Conservation (phyloP, 2,888 invertebrate species). For the Folsomia manolachei region DNA sequence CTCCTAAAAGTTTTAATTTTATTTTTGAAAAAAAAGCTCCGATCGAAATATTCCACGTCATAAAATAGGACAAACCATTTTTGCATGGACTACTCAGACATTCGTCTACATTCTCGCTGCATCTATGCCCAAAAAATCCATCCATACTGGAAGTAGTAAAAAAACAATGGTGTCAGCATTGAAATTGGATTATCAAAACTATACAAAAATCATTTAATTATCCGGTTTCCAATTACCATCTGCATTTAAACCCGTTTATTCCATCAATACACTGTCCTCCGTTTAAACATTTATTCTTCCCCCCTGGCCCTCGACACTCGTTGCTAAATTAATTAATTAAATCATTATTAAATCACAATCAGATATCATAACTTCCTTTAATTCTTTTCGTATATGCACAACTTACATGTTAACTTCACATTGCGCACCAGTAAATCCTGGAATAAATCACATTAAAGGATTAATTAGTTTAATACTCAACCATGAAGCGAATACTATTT, state of each 20-base stretch:
- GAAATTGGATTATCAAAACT: constrained; percentile 73
- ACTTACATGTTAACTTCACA: constrained; percentile 58
- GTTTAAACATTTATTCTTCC: too few species aligned
- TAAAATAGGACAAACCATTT: too few species aligned
- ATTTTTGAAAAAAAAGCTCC: constrained; percentile 38
- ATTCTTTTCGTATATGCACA: not conserved
- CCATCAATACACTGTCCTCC: constrained; percentile 53
- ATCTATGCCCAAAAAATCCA: constrained; percentile 74
- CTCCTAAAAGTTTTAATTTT: constrained; percentile 57
- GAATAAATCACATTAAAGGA: constrained; percentile 36
- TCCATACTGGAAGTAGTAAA: too few species aligned
- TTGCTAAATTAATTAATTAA: too few species aligned
- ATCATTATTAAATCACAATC: too few species aligned
- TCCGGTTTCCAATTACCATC: too few species aligned
- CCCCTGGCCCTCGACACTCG: too few species aligned
- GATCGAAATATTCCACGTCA: constrained; percentile 73
- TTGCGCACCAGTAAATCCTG: constrained; percentile 83
- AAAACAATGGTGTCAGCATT: constrained; percentile 82
- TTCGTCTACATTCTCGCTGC: constrained; percentile 62
- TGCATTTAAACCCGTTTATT: constrained; percentile 6
- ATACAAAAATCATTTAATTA: not conserved
- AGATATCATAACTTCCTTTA: not conserved
- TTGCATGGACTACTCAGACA: constrained; percentile 85
- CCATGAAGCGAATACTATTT: too few species aligned
- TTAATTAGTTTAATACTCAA: not conserved